Percentiles rank a stretch among this genome's conserved stretches.
Conservation (phyloP, 1,140 invertebrate species). For the Wiebesia pumilae region DNA sequence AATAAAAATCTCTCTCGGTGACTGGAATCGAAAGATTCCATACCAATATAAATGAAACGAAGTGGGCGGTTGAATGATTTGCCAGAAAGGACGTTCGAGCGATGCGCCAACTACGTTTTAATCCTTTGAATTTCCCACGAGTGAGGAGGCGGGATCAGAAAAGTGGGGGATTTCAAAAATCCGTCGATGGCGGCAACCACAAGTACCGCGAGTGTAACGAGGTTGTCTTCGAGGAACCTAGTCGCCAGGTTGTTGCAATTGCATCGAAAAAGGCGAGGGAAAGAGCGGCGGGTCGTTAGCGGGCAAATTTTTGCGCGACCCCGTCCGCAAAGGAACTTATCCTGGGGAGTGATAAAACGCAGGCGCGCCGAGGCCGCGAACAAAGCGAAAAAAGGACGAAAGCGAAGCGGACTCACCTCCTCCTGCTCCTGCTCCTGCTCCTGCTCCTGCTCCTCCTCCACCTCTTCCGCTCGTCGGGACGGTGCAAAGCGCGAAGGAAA, state of each 20-base stretch:
- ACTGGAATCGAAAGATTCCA: too few species aligned
- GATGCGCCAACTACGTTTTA: too few species aligned
- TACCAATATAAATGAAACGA: too few species aligned
- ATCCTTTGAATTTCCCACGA: too few species aligned
- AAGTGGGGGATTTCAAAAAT: neutral
- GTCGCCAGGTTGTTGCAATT: too few species aligned
- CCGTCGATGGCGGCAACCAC: neutral
- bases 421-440: neutral
- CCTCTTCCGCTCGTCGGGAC: too few species aligned
- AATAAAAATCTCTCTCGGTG: too few species aligned
- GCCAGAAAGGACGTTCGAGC: too few species aligned
- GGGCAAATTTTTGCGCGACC: neutral
- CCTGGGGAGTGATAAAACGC: conserved; percentile 39
- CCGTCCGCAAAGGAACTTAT: conserved; percentile 21
- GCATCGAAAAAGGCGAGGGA: neutral
- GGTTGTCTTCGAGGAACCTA: neutral
- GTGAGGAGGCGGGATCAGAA: too few species aligned
- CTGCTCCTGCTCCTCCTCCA: neutral
- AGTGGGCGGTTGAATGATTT: too few species aligned
- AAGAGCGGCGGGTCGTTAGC: conserved; percentile 8
- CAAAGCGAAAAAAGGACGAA: neutral
- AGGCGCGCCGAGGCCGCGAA: neutral
- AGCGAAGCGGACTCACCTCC: neutral
- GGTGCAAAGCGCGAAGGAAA: neutral
- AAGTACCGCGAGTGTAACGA: neutral